A percentile compares a stretch with the other conserved stretches of the same genome.
These are phyloP conservation scores for Aphelenchoides bicaudatus DNA, from an alignment of 2,888 invertebrate genomes.

Conservation along the genomic window DNA sequence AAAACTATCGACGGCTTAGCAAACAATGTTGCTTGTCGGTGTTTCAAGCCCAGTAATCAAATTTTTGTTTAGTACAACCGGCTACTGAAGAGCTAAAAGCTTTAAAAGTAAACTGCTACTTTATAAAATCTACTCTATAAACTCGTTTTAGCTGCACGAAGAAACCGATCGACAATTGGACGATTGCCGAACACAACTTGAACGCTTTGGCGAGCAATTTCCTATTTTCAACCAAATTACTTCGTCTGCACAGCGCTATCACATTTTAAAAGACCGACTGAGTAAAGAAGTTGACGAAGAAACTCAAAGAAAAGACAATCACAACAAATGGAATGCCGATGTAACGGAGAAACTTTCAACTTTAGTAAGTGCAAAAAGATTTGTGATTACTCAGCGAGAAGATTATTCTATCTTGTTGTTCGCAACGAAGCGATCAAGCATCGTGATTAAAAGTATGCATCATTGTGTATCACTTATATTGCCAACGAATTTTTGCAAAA, in stretches of 20 bases:
- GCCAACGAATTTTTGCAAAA: too few relatives aligned
- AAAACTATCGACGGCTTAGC: too few relatives aligned
- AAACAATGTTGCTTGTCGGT: too few relatives aligned
- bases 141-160: conserved; percentile 15
- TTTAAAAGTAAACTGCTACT: not conserved
- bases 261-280: not conserved
- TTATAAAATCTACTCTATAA: not conserved
- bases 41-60: too few relatives aligned
- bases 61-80: too few relatives aligned
- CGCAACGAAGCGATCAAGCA: too few relatives aligned
- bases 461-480: too few relatives aligned
- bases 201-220: not conserved
- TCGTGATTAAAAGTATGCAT: too few relatives aligned
- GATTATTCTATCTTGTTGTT: too few relatives aligned
- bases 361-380: not conserved
- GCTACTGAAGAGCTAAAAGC: conserved; percentile 15
- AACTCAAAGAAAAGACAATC: not conserved
- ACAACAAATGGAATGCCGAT: conserved; percentile 10
- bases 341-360: conserved; percentile 8
- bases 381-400: too few relatives aligned
- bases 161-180: conserved; percentile 17
- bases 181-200: conserved; percentile 9
- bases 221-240: conserved; percentile 5
- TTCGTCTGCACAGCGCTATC: not conserved
- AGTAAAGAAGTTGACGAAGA: not conserved